Percentiles rank a stretch among this genome's conserved stretches.
phyloP scores from a whole-genome alignment of 53 echinoderm and acorn worm species.

The Echinarachnius parma region DNA sequence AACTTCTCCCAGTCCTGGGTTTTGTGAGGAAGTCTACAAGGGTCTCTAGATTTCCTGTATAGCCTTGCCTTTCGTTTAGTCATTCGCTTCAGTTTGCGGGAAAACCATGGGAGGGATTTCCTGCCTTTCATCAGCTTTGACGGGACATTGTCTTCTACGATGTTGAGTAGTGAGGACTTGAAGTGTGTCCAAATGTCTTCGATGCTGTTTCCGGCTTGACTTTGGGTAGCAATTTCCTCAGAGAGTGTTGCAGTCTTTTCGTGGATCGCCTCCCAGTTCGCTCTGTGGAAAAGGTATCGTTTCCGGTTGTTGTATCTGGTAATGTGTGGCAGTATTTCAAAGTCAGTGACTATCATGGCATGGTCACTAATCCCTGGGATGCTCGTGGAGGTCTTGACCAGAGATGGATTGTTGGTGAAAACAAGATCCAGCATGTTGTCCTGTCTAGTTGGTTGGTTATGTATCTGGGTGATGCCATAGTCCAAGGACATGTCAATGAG shows the following conservation, averaged over 20 bases:
- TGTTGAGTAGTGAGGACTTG: constrained; percentile 17
- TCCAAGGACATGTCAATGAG: constrained; percentile 5
- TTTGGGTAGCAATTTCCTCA: neutral
- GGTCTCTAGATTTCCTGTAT: constrained; percentile 12
- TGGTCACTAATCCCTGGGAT: constrained; percentile 5
- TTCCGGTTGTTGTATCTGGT: constrained; percentile 11
- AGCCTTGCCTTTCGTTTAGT: no score
- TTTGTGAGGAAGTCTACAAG: neutral
- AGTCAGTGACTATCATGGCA: constrained; percentile 20
- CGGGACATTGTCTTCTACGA: constrained; percentile 12
- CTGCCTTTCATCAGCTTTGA: constrained; percentile 10
- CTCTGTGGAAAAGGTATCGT: constrained; percentile 14
- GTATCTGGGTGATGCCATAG: constrained; percentile 3
- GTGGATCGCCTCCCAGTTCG: constrained; percentile 6
- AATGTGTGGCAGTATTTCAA: constrained; percentile 14
- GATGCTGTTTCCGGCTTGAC: neutral
- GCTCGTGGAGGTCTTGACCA: constrained; percentile 18
- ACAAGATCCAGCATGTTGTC: constrained; percentile 33
- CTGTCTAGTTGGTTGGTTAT: constrained; percentile 3
- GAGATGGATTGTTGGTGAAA: constrained; percentile 27
- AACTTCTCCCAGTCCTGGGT: constrained; percentile 15
- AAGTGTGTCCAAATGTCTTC: constrained; percentile 4
- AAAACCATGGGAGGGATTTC: constrained; percentile 23
- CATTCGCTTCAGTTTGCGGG: constrained; percentile 23
- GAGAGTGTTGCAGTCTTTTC: neutral